Evolutionary conservation across 2,113 vertebrate species (phyloP).

Genomic region (Acanthisitta chloris): DNA sequence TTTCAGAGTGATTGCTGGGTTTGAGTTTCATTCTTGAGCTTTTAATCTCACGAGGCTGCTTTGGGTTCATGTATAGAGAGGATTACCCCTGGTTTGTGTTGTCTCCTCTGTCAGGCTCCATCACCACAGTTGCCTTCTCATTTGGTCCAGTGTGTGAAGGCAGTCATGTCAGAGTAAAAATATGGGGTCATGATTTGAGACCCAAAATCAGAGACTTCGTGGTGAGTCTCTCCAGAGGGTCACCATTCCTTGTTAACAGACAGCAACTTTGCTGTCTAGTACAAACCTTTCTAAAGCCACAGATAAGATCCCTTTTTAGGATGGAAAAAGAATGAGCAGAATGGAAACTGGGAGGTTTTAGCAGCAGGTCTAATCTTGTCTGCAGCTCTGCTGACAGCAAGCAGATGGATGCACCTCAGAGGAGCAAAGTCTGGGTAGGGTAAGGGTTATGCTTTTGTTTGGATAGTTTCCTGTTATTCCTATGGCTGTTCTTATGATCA

Average conservation of each 20-base stretch:
- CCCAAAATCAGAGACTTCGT: background rate
- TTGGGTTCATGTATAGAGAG: background rate
- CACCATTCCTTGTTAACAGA: background rate
- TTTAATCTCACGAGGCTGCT: background rate
- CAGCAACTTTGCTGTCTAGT: background rate
- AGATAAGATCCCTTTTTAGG: constrained; percentile 12
- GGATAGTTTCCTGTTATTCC: constrained; percentile 25
- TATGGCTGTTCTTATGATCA: background rate
- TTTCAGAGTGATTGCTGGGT: accelerated
- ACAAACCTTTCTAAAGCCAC: background rate
- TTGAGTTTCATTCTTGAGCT: background rate
- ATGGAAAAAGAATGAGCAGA: background rate
- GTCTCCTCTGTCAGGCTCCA: background rate
- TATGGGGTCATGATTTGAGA: background rate
- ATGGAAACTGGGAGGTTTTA: constrained; percentile 24
- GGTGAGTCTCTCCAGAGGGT: background rate
- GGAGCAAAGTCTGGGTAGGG: background rate
- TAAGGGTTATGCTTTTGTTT: constrained; percentile 1
- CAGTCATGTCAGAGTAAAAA: background rate
- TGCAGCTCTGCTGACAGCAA: background rate
- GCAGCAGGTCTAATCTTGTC: constrained; percentile 43
- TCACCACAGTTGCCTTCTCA: accelerated
- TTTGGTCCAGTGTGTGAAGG: background rate
- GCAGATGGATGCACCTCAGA: background rate
- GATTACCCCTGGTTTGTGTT: background rate